Conservation (phyloP, 2,113 vertebrate genomes). For the Gallinago jamesoni region DNA sequence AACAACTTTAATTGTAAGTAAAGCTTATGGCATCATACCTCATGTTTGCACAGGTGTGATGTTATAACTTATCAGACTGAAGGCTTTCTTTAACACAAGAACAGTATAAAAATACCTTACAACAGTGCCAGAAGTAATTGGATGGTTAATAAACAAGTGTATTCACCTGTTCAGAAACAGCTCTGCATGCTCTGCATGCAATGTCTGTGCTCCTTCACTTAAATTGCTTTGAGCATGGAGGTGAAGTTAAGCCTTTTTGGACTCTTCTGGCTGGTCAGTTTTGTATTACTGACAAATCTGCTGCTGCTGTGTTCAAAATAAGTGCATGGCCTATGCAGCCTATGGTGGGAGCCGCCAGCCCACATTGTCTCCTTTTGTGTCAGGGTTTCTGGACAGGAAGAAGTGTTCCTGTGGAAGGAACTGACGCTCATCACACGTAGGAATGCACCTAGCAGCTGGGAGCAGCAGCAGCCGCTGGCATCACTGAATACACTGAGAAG, state of each 20-base stretch:
- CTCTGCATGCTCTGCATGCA: neutral
- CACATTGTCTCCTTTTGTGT: neutral
- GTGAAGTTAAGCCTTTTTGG: neutral
- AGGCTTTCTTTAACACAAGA: conserved; percentile 40
- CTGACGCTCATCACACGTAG: fast-evolving
- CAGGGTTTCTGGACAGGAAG: neutral
- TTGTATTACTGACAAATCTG: neutral
- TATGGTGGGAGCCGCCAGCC: neutral
- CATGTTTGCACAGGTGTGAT: conserved; percentile 73
- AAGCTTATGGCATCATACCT: conserved; percentile 62
- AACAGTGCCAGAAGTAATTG: neutral
- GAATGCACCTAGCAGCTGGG: neutral
- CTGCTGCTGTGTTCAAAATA: neutral
- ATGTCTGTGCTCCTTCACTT: neutral
- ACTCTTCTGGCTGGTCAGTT: neutral
- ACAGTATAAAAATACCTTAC: conserved; percentile 7
- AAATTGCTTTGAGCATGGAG: neutral
- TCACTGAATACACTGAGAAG: neutral
- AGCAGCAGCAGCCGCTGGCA: neutral
- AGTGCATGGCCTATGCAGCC: fast-evolving
- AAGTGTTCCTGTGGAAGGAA: neutral
- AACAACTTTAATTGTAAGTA: conserved; percentile 66
- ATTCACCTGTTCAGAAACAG: conserved; percentile 30
- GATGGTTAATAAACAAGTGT: conserved; percentile 50
- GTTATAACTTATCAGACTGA: conserved; percentile 53